Base-by-base conservation (phyloP, 2,113 vertebrate species). In the Lepus timidus region DNA sequence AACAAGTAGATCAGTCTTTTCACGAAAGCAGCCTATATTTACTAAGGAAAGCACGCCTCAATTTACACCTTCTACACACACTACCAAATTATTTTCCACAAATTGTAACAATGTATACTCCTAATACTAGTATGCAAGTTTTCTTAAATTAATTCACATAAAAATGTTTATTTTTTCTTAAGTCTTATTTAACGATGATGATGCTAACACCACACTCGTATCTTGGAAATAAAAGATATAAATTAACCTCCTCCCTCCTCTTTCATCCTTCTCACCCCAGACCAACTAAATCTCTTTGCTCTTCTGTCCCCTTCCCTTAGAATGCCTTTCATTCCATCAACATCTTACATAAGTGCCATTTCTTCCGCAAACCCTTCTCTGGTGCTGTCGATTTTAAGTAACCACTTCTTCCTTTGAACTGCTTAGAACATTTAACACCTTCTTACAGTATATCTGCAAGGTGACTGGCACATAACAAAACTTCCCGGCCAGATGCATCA, bases 251-350 rank as follows among this genome's bases (percentile, higher is more conserved):
- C 8, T 85, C 64, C 44, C 36, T 73, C 29, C 39, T 52, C 23
- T 20, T 90, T 75, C 7, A 39, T 1, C 17, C 27, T 20, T 68
- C 6, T 9, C 7, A 91, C 5, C 16, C 36, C 0, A 8, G 13
- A 51, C 13, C 67, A 95, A 90, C 36, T 76, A 85, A 78, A 84
- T 90, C 71, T 94, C 78, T 70, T 44, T 88, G 75, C 23, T 95
- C 25, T 71, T 39, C 25, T 91, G 4, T 75, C 62, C 80, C 65
- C 51, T 84, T 92, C 49, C 74, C 36, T 51, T 84, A 62, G n/a
- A 94, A 88, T 71, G 64, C 44, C 33, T 94, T 93, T 96, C 27
- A 83, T 85, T 78, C 74, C 31, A 94, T 31, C 83, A 96, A 64
- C 62, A 36, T 82, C 68, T 93, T 88, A 27, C 27, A 81, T 70